phyloP scores from a whole-genome alignment of 2,888 invertebrate species.

The Nebria salina region DNA sequence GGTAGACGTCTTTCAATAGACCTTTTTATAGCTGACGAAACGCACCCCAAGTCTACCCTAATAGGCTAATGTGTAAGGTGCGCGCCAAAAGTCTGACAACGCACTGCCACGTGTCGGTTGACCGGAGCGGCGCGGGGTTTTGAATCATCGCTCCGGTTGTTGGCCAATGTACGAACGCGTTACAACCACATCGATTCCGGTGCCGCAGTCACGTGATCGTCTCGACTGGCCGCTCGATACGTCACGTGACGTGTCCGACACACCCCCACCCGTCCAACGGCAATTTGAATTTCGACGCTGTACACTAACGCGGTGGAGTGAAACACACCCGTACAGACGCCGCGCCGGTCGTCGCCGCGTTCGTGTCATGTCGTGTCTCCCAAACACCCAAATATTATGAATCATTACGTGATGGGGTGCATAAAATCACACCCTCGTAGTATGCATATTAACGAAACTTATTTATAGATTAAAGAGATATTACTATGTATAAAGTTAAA shows the following conservation, averaged over 20 bases:
- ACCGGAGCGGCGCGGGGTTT: slow-evolving; percentile 13
- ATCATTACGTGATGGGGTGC: not conserved
- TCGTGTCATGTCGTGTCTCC: not conserved
- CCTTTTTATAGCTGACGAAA: too few relatives aligned
- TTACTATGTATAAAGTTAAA: not conserved
- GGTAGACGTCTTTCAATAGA: too few relatives aligned
- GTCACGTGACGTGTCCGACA: slow-evolving; percentile 23
- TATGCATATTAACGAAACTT: not conserved
- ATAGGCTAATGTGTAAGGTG: not conserved
- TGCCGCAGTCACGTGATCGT: slow-evolving; percentile 52
- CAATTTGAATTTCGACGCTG: slow-evolving; percentile 37
- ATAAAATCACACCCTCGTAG: not conserved
- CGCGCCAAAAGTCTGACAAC: slow-evolving; percentile 7
- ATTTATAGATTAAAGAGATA: not conserved
- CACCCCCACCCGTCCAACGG: slow-evolving; percentile 20
- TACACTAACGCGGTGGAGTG: slow-evolving; percentile 10
- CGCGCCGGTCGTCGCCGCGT: not conserved
- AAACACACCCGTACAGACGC: not conserved
- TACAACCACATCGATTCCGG: slow-evolving; percentile 49
- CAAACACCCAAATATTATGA: not conserved
- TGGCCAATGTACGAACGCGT: slow-evolving; percentile 28
- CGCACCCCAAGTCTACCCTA: not conserved
- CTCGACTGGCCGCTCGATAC: slow-evolving; percentile 34
- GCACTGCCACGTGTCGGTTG: not conserved
- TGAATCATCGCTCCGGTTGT: slow-evolving; percentile 5